Evolutionary conservation across 2,797 vertebrate species (phyloP), one percentile per base, ranked within the genome.

Genomic region (Sciurus carolinensis): DNA sequence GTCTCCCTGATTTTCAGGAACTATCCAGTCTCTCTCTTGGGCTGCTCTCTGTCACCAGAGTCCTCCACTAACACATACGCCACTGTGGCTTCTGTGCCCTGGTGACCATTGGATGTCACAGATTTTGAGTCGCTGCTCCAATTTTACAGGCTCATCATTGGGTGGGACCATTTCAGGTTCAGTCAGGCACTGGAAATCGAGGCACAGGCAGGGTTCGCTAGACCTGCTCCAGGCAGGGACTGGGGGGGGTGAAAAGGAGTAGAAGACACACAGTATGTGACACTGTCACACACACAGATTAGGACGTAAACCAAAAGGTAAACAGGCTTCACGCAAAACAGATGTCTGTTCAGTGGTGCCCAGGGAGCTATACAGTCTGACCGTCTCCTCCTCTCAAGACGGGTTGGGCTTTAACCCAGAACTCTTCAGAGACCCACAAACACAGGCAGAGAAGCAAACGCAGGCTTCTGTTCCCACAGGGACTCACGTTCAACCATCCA

Each of bases 51-150:
- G 11, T 52, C 9, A 73, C 11, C 3, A 28, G 66, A 22, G 18
- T 30, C 33, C 33, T 92, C 22, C 24, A 18, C 4, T 10, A n/a
- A 9, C 22, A 69, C 42, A 33, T 36, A 62, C 39, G 44, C 10
- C 44, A 59, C 24, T 3, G 6, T 1, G 26, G 24, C 36, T 7
- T 47, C 20, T 10, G 0, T 8, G 0, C 39, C 17, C 30, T 18
- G 33, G 47, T 0, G 15, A 28, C n/a, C n/a, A 54, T 0, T 22
- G 42, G 18, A 64, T 20, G 20, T 20, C 80, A 89, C 62, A 47
- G 12, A 69, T 54, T 33, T 14, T 3, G 33, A 67, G n/a, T 42
- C 52, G 42, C 26, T 44, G 18, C 20, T 66, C 80, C 14, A 50
- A 52, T 76, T 94, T 69, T 69, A 62, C 1, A 57, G 44, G 22